Evolutionary conservation across 2,113 vertebrate species (phyloP).

Genomic region (Microtus montanus): DNA sequence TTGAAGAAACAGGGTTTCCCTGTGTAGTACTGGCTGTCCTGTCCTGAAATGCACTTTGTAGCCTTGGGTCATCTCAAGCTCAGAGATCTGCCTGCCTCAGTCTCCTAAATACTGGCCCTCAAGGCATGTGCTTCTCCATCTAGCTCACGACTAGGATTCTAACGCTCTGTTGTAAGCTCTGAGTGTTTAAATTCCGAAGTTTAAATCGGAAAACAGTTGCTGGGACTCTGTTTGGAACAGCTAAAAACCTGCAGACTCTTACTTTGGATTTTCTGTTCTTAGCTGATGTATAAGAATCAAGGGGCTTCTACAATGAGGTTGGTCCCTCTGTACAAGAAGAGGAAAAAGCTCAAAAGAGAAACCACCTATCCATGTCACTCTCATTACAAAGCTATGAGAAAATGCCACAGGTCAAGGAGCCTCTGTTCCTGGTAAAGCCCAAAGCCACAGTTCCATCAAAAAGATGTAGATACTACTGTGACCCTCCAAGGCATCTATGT

Average conservation of each 20-base stretch:
- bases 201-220: not conserved
- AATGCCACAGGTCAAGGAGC: not conserved
- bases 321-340: not conserved
- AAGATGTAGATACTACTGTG: not conserved
- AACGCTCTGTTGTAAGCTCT: not conserved
- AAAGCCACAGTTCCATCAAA: not conserved
- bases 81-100: not conserved
- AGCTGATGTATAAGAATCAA: conserved; percentile 21
- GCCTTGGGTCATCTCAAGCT: no score
- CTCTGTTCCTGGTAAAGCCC: conserved; percentile 27
- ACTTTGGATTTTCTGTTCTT: conserved; percentile 1
- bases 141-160: not conserved
- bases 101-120: not conserved
- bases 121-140: not conserved
- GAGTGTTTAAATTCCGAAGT: not conserved
- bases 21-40: not conserved
- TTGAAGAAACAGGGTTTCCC: not conserved
- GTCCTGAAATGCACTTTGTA: not conserved
- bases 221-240: not conserved
- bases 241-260: not conserved
- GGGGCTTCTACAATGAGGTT: not conserved
- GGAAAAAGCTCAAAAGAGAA: conserved; percentile 24
- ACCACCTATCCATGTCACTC: not conserved
- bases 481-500: not conserved
- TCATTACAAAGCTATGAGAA: conserved; percentile 20